Conservation (phyloP, 2,888 invertebrate species). For the Ryuthela nishihirai region DNA sequence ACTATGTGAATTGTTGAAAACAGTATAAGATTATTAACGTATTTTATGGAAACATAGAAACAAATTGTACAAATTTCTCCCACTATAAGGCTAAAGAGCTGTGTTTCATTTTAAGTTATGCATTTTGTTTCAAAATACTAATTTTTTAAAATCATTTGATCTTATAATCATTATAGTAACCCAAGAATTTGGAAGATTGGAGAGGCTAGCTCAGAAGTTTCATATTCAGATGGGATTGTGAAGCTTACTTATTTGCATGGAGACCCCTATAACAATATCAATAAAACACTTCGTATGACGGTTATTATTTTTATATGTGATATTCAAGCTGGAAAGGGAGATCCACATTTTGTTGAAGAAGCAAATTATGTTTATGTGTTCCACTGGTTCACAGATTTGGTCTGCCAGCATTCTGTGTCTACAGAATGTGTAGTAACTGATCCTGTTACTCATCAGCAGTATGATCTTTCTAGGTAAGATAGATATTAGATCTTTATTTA, state of each 20-base stretch:
- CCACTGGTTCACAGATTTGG: conserved; percentile 39
- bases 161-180: too few species aligned
- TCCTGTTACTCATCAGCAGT: conserved; percentile 12
- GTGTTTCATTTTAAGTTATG: background rate
- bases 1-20: too few species aligned
- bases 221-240: conserved; percentile 49
- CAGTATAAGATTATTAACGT: too few species aligned
- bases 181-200: conserved; percentile 42
- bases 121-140: background rate
- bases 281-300: conserved; percentile 44
- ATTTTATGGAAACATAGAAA: too few species aligned
- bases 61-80: too few species aligned
- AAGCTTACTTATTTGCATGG: conserved; percentile 49
- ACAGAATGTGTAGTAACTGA: conserved; percentile 25
- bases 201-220: conserved; percentile 42
- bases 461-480: conserved; percentile 21
- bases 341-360: conserved; percentile 47
- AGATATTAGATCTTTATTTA: background rate
- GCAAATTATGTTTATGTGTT: conserved; percentile 42
- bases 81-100: too few species aligned
- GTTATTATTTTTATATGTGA: conserved; percentile 50
- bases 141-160: background rate
- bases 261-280: conserved; percentile 44
- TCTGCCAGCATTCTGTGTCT: conserved; percentile 15
- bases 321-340: conserved; percentile 45